Base-by-base conservation (phyloP, 1,140 invertebrate genomes). In the Arion vulgaris region DNA sequence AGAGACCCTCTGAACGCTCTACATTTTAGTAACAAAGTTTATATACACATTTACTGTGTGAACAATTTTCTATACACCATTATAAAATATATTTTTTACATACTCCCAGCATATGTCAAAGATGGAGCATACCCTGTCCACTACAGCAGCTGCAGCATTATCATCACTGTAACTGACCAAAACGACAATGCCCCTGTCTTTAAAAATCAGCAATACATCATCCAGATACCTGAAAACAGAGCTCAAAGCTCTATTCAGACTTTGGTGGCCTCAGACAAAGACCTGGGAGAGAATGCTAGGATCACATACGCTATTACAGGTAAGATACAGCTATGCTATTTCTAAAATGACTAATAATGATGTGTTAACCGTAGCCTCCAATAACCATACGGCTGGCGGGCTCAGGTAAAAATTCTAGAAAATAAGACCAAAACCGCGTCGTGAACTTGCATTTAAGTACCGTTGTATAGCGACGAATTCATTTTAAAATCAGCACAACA, bases 231-330 rank as follows among this genome's bases (percentile, higher is more conserved):
- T 13, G 89, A 90, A 81, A 90, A 90, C 83, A 81, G 81, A 28
- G 73, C 93, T 9, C 97, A 97, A 91, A 94, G 94, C 23, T 95
- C 95, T 0, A 95, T 94, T 28, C 81, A 87, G 41, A 82, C 81
- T 1, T 62, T 89, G 62, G 81, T 85, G 0, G 98, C 97, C 0
- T 96, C 95, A 71, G 97, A 99, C 91, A 94, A 95, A 5, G 98
- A 99, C 91, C 94, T 95, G 86, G 96, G 95, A 17, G 92, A 94
- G 17, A 98, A 98, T 91, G 96, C 96, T 1, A 94, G 95, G 86
- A 94, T 99, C 66, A 93, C 96, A 38, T 99, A 99, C 90, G 96
- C 97, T 87, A 98, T 99, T 82, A 96, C 98, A 15, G 96, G 98
- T 91, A 97, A 81, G 86, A 85, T 0, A 23, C 45, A 36, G 41